A percentile compares a stretch with the other conserved stretches of the same genome.
These are phyloP conservation scores for Pogona vitticeps DNA, from an alignment of 2,113 vertebrate genomes.

Conservation along the genomic window DNA sequence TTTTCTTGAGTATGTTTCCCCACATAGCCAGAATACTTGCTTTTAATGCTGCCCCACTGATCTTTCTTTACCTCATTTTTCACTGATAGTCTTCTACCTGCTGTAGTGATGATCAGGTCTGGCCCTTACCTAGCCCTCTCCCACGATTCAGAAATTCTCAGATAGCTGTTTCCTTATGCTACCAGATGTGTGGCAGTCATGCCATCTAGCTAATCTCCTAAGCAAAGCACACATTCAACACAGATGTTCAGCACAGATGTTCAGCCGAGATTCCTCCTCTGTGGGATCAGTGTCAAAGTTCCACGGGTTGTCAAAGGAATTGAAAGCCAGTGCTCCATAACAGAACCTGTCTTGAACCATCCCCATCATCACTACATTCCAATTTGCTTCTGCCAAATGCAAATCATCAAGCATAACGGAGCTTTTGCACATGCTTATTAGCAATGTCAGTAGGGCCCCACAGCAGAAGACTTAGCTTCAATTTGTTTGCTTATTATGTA, in stretches of 20 bases:
- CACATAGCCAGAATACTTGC: not conserved
- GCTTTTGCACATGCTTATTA: slow-evolving; percentile 32
- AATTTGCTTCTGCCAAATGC: slow-evolving; percentile 57
- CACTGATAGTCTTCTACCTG: not conserved
- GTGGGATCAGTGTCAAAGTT: slow-evolving; percentile 32
- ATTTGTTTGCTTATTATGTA: slow-evolving; percentile 2
- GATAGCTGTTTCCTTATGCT: slow-evolving; percentile 14
- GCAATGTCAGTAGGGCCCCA: slow-evolving; percentile 33
- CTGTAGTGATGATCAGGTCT: rapidly evolving
- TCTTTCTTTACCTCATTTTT: not conserved
- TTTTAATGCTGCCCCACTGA: not conserved
- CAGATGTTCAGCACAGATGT: not conserved
- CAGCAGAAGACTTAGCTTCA: slow-evolving; percentile 13
- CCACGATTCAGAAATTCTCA: slow-evolving; percentile 2
- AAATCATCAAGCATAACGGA: slow-evolving; percentile 42
- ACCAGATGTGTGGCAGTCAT: slow-evolving; percentile 32
- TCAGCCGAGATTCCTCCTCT: slow-evolving; percentile 52
- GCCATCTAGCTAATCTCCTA: slow-evolving; percentile 53
- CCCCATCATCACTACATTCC: slow-evolving; percentile 47
- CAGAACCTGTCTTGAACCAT: slow-evolving; percentile 55
- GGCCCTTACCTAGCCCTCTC: not conserved
- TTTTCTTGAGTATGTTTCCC: not conserved
- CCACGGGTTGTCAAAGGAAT: slow-evolving; percentile 50
- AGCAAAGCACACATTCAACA: slow-evolving; percentile 16
- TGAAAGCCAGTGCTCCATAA: slow-evolving; percentile 50